Conservation (phyloP, 2,113 vertebrate species). For the Propithecus coquereli region DNA sequence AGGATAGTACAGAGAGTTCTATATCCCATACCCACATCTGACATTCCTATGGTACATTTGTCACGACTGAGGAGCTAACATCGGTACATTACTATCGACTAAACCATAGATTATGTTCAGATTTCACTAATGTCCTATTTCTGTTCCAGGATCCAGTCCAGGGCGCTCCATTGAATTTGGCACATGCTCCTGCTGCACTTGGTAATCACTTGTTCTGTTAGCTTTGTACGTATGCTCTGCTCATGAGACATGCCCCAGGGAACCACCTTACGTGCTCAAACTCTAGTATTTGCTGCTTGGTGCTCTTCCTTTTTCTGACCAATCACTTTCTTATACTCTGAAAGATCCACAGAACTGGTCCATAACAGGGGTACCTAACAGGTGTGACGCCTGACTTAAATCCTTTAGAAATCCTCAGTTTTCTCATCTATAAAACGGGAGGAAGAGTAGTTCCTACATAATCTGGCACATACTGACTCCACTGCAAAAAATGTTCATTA, state of each 20-base stretch:
- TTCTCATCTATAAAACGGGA: background rate
- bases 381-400: background rate
- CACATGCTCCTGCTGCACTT: background rate
- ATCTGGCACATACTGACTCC: background rate
- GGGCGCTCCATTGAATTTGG: background rate
- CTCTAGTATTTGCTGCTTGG: background rate
- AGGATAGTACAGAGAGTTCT: background rate
- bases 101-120: background rate
- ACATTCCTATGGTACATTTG: background rate
- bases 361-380: background rate
- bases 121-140: background rate
- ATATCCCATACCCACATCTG: background rate
- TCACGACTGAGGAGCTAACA: background rate
- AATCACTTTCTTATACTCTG: background rate
- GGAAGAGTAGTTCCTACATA: background rate
- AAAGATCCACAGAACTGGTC: background rate
- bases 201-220: background rate
- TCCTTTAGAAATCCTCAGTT: background rate
- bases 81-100: background rate
- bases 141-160: background rate
- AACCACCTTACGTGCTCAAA: background rate
- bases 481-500: background rate
- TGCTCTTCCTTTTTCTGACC: background rate
- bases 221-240: background rate
- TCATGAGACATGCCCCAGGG: background rate